Base-by-base conservation (phyloP, 2,888 invertebrate species). In the Himalopsyche kuldschensis region DNA sequence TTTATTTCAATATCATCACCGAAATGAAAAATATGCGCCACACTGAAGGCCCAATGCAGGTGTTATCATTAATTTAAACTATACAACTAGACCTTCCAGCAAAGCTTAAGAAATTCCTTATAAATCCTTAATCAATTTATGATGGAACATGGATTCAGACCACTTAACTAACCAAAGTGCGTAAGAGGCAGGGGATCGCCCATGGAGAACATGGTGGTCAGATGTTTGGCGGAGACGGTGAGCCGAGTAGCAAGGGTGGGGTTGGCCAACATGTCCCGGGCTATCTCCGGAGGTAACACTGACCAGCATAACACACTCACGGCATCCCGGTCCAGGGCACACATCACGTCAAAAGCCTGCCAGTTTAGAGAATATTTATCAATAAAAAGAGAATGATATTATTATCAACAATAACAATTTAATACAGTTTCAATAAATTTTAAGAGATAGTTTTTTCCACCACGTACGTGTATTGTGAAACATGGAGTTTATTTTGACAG, bases 121-220 rank as follows among this genome's bases (percentile, higher is more conserved):
- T 8, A 63, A 27, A n/a, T 17, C 24, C 27, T 27, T 1, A 63
- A 63, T 17, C 10, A 63, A 63, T 35, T 78, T 41, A 10, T 35
- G 41, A 78, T 15, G 1, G 41, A 35, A 1, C 8, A 47, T 24
- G n/a, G n/a, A n/a, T n/a, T n/a, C n/a, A 32, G 41, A 55, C 48
- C 31, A 30, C 89, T 90, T 15, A 41, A 69, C 69, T 27, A 90
- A 97, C 97, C 97, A 89, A 96, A 95, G 91, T 98, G 96, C 79
- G 96, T 96, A 81, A 97, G 93, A 2, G 98, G 98, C 92, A 98
- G 94, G 77, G 94, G 94, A 89, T 98, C 97, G 0, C 96, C 98
- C 93, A 97, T 96, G 81, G 97, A 97, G 89, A 98, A 95, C 78
- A 98, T 94, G 93, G 97, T 96, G 79, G 97, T 96, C 83, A 98